Conservation (phyloP, 2,797 vertebrate species). For the Cyprinella venusta region DNA sequence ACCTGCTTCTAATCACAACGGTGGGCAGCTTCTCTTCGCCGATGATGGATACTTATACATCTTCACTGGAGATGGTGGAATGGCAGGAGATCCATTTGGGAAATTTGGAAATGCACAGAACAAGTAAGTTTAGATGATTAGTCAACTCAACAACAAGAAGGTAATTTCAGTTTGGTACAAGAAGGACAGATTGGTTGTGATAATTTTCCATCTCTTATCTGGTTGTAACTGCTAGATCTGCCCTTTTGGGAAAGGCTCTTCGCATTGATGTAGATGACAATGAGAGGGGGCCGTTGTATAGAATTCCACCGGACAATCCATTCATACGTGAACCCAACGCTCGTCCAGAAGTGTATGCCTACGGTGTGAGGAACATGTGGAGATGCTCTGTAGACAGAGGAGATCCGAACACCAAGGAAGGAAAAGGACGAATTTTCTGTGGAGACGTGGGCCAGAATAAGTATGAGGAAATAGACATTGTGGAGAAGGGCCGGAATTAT, state of each 20-base stretch:
- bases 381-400: constrained; percentile 94
- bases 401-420: constrained; percentile 80
- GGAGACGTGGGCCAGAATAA: constrained; percentile 97
- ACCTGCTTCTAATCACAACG: constrained; percentile 95
- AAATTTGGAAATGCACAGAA: constrained; percentile 93
- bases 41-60: constrained; percentile 92
- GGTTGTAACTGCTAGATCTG: constrained; percentile 76
- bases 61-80: constrained; percentile 96
- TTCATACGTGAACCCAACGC: constrained; percentile 79
- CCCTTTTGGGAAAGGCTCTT: constrained; percentile 92
- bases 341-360: constrained; percentile 90
- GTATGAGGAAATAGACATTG: constrained; percentile 92
- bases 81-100: constrained; percentile 97
- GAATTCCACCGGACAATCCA: constrained; percentile 89
- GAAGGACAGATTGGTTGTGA: neutral
- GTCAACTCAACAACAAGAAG: neutral
- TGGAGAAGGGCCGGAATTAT: constrained; percentile 90
- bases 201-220: neutral
- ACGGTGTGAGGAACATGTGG: constrained; percentile 96
- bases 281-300: constrained; percentile 83
- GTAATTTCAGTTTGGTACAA: neutral
- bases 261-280: constrained; percentile 88
- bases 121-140: constrained; percentile 79
- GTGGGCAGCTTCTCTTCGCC: constrained; percentile 92
- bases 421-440: constrained; percentile 92